Evolutionary conservation across 2,797 vertebrate genomes (phyloP).

Genomic region (Gila robusta): DNA sequence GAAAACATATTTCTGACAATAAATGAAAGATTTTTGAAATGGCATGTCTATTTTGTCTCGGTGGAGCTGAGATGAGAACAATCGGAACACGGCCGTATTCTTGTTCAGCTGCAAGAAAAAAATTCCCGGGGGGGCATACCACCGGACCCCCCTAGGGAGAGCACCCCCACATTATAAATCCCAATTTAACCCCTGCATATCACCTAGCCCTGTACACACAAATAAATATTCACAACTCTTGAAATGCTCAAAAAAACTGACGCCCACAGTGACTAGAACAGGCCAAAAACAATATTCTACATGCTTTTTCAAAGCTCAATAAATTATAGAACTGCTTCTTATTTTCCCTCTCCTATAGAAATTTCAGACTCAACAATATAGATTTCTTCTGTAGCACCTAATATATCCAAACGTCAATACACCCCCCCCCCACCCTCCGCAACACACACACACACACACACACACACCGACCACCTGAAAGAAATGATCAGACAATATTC

Average conservation of each 20-base stretch:
- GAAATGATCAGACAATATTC: slow-evolving; percentile 77
- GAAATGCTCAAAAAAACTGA: slow-evolving; percentile 23
- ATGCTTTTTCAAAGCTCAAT: slow-evolving; percentile 82
- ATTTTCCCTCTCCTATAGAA: slow-evolving; percentile 73
- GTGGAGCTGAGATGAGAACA: too few species aligned
- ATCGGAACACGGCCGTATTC: too few species aligned
- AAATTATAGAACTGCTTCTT: slow-evolving; percentile 76
- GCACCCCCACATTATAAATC: too few species aligned
- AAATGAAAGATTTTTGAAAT: too few species aligned
- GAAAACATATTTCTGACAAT: too few species aligned
- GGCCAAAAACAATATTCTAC: slow-evolving; percentile 82
- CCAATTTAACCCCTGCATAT: too few species aligned
- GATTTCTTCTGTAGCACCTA: slow-evolving; percentile 81
- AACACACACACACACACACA: slow-evolving; percentile 14
- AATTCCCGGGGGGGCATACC: too few species aligned
- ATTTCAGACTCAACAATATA: slow-evolving; percentile 81
- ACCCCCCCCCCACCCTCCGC: slow-evolving; percentile 19
- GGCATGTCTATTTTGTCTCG: too few species aligned
- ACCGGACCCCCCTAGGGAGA: too few species aligned
- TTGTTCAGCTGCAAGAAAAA: too few species aligned
- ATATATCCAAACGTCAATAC: slow-evolving; percentile 81
- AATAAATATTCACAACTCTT: background rate
- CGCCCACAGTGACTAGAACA: slow-evolving; percentile 55
- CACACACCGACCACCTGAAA: slow-evolving; percentile 53
- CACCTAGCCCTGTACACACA: background rate